Evolutionary conservation across 2,888 invertebrate species (phyloP).

Genomic region (Tetranychus truncatus): DNA sequence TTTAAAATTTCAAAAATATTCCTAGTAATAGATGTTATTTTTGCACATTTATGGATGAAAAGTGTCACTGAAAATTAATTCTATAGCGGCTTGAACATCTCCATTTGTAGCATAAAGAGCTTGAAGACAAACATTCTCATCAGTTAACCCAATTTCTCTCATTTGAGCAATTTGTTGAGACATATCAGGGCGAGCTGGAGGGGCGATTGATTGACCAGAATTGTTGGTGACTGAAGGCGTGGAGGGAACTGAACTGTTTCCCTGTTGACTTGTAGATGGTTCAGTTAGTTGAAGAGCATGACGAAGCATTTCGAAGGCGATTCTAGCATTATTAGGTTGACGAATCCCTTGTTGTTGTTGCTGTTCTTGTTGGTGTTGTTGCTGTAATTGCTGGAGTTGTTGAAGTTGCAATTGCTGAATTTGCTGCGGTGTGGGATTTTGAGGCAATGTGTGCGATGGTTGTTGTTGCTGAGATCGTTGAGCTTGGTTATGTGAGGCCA

Average conservation of each 20-base stretch:
- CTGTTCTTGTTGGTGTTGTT: not conserved
- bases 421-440: not conserved
- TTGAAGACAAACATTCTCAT: conserved; percentile 63
- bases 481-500: not conserved
- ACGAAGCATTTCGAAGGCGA: conserved; percentile 28
- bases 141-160: conserved; percentile 72
- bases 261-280: conserved; percentile 1
- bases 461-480: not conserved
- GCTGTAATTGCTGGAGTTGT: not conserved
- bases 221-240: not conserved
- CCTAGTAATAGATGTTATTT: not conserved
- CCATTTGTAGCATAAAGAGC: conserved; percentile 61
- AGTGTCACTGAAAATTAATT: conserved; percentile 56
- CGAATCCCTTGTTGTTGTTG: not conserved
- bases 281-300: conserved; percentile 16
- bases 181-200: conserved; percentile 11
- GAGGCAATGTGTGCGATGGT: not conserved
- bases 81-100: conserved; percentile 74
- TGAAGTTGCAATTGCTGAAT: not conserved
- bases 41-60: not conserved
- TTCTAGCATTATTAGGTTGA: not conserved
- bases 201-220: not conserved
- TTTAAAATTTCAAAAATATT: too few relatives aligned
- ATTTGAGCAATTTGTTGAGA: conserved; percentile 43
- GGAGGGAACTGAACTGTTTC: not conserved